Evolutionary conservation across 30 jellyfish, hydroid and myxozoan genomes (phyloP), one percentile per base, ranked within the genome.

Genomic region (Aurelia sp.): DNA sequence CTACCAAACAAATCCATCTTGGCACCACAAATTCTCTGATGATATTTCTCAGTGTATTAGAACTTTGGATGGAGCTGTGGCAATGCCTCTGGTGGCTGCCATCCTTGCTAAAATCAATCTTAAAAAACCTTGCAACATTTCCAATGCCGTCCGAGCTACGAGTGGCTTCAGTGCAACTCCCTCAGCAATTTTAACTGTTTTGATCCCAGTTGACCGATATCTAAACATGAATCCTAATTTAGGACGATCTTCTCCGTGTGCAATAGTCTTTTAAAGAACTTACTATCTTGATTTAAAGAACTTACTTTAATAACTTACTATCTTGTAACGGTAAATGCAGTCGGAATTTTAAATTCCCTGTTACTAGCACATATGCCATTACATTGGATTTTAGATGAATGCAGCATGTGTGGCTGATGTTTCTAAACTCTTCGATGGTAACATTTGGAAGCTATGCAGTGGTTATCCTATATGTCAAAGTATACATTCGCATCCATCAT

Each of bases 121-220:
- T 5, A 22, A 1, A 9, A 5, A 5, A n/a, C n/a, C n/a, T 10
- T 69, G 63, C 70, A 13, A 13, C 3, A 5, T 63, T 24, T 19
- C 27, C 0, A 17, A 13, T 5, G 48, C 60, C 4, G 15, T 40
- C 11, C 70, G 30, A 55, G 18, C 15, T 7, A 63, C 15, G 0
- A 52, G 60, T 17, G 15, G 13, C 20, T 60, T 66, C 30, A 22
- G 24, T 12, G 33, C 73, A 2, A 0, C 17, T 0, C 59, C 20
- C 1, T 63, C 90, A 11, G 35, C 13, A 5, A 1, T 19, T 9
- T 51, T 64, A 4, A 63, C 61, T 8, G n/a, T 79, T 8, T 48
- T 79, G 3, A 63, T 64, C 11, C 81, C 90, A 13, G 22, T 63
- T 38, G 90, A 79, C 19, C 78, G 90, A 18, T 79, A 79, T 33